phyloP scores from a whole-genome alignment of 1,140 invertebrate species.

The Dufourea novaeangliae region DNA sequence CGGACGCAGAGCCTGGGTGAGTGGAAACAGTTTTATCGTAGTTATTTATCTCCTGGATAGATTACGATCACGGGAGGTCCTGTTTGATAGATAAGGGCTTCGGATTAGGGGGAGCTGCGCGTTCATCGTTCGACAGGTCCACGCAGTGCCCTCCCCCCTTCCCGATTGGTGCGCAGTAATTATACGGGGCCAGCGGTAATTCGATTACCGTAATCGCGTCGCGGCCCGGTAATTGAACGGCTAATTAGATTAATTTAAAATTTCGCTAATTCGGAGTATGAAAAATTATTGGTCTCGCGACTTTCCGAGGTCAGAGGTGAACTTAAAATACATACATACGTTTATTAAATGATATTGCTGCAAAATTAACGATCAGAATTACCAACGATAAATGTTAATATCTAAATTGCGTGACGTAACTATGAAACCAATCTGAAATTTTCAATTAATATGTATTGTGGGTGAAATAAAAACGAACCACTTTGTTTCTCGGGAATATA shows the following conservation, averaged over 20 bases:
- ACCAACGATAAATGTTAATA: too few species aligned
- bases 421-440: too few species aligned
- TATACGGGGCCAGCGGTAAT: conserved; percentile 73
- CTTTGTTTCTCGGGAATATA: too few species aligned
- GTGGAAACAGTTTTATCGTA: neutral
- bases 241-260: conserved; percentile 79
- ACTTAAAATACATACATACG: too few species aligned
- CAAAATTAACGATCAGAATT: too few species aligned
- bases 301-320: too few species aligned
- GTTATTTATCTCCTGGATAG: neutral
- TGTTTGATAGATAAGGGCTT: conserved; percentile 15
- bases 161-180: conserved; percentile 65
- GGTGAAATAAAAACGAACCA: too few species aligned
- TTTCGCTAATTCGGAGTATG: conserved; percentile 74
- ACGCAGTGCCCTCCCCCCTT: conserved; percentile 19
- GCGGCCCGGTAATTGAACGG: conserved; percentile 72
- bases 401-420: too few species aligned
- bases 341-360: too few species aligned
- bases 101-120: conserved; percentile 46
- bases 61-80: conserved; percentile 1
- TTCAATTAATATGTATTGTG: too few species aligned
- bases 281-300: too few species aligned
- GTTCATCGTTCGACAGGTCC: conserved; percentile 45
- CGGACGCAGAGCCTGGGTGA: neutral
- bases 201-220: conserved; percentile 78